Percentiles rank a stretch among this genome's conserved stretches.
These are phyloP conservation scores for Stegophylla sp. DNA, from an alignment of 2,888 invertebrate genomes.

Conservation along the genomic window DNA sequence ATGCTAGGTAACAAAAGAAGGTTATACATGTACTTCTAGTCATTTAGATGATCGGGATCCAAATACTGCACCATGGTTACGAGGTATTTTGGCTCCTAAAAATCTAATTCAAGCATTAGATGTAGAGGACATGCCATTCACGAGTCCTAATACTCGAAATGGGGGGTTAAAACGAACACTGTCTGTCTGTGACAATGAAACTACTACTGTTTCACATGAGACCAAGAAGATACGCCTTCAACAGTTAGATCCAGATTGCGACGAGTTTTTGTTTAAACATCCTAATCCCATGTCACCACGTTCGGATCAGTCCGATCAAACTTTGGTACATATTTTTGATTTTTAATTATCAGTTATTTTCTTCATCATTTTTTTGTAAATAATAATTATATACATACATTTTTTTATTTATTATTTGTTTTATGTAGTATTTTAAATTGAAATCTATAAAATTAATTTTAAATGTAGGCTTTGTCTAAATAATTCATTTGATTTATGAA, in stretches of 20 bases:
- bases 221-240: slow-evolving; percentile 55
- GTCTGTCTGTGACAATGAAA: slow-evolving; percentile 24
- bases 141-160: slow-evolving; percentile 50
- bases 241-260: slow-evolving; percentile 42
- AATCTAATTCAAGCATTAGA: slow-evolving; percentile 52
- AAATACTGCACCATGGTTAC: slow-evolving; percentile 44
- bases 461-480: no score
- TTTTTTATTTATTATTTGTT: no score
- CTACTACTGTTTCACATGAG: slow-evolving; percentile 24
- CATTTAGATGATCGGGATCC: slow-evolving; percentile 45
- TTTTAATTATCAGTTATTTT: slow-evolving; percentile 11
- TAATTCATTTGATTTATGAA: no score
- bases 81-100: slow-evolving; percentile 57
- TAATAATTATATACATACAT: no score
- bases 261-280: slow-evolving; percentile 52
- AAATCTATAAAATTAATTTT: no score
- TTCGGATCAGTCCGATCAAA: slow-evolving; percentile 47
- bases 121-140: slow-evolving; percentile 26
- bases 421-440: no score
- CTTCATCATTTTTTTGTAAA: no score
- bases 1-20: slow-evolving; percentile 57
- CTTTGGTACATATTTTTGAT: slow-evolving; percentile 54
- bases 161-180: slow-evolving; percentile 56
- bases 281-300: slow-evolving; percentile 53
- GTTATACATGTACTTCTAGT: slow-evolving; percentile 37